Conservation (phyloP, 2,888 invertebrate species). For the Drosophila pegasa region DNA sequence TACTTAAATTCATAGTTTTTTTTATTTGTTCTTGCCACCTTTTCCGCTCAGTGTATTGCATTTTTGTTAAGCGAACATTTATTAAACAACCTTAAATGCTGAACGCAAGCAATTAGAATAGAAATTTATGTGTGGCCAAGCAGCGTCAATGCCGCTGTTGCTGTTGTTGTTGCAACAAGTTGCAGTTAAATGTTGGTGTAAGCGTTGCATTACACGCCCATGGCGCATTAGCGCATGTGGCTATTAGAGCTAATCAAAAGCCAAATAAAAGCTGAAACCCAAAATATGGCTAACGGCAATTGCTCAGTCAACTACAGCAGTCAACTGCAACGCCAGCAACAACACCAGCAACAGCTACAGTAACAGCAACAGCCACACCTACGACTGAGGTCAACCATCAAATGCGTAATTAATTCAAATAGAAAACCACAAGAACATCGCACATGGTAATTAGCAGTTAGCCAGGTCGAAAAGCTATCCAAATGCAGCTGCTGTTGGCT, state of each 20-base stretch:
- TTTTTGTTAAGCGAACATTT: conserved; percentile 58
- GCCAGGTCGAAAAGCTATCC: conserved; percentile 14
- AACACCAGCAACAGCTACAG: conserved; percentile 20
- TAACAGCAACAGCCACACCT: conserved; percentile 28
- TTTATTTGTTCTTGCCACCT: neutral
- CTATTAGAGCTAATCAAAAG: conserved; percentile 78
- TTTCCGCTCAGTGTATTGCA: conserved; percentile 1
- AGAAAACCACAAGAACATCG: conserved; percentile 57
- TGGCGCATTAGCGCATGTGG: conserved; percentile 36
- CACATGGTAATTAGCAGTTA: conserved; percentile 52
- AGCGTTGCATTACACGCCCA: conserved; percentile 4
- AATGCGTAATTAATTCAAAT: conserved; percentile 76
- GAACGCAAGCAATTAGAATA: conserved; percentile 68
- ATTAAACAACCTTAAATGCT: conserved; percentile 54
- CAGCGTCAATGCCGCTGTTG: conserved; percentile 8
- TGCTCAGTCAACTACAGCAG: conserved; percentile 31
- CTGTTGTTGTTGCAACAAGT: conserved; percentile 55
- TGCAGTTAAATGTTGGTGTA: conserved; percentile 41
- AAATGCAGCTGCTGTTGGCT: neutral
- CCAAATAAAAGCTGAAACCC: conserved; percentile 67
- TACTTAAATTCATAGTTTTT: neutral
- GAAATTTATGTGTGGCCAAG: conserved; percentile 64
- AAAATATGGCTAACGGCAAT: conserved; percentile 49
- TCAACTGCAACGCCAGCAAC: conserved; percentile 22
- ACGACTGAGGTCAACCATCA: conserved; percentile 56